phyloP scores from a whole-genome alignment of 2,797 vertebrate species.

The Pitangus sulphuratus region DNA sequence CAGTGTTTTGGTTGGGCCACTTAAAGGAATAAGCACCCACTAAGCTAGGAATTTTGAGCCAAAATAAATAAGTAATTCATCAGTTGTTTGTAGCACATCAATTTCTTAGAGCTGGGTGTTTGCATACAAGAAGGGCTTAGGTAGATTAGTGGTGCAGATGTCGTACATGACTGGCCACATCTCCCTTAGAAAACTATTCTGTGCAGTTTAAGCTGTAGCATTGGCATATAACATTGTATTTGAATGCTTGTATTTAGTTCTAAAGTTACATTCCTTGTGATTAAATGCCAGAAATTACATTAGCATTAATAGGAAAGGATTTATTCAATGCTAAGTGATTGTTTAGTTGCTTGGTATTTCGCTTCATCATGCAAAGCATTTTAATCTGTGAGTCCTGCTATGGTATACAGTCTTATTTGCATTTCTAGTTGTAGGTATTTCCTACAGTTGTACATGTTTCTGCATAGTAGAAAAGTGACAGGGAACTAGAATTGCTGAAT shows the following conservation, averaged over 20 bases:
- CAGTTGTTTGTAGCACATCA: not conserved
- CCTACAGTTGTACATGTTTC: not conserved
- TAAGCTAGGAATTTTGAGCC: not conserved
- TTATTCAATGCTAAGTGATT: not conserved
- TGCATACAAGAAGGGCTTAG: not conserved
- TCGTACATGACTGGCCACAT: not conserved
- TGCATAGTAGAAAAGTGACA: not conserved
- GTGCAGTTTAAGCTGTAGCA: not conserved
- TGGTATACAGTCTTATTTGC: not conserved
- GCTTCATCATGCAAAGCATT: not conserved
- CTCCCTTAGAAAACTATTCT: not conserved
- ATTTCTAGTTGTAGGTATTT: not conserved
- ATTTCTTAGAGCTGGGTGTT: not conserved
- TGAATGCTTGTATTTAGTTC: not conserved
- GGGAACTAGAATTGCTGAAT: not conserved
- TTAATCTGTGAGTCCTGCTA: not conserved
- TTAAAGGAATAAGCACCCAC: not conserved
- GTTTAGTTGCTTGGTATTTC: not conserved
- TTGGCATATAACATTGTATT: not conserved
- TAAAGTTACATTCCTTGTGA: not conserved
- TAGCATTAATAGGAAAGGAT: not conserved
- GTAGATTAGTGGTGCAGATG: not conserved
- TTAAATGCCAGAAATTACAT: not conserved
- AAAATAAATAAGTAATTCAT: not conserved
- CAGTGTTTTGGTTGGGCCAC: not conserved